Evolutionary conservation across 2,888 invertebrate species (phyloP), one percentile per base, ranked within the genome.

Genomic region (Eudasyphora cyanicolor): DNA sequence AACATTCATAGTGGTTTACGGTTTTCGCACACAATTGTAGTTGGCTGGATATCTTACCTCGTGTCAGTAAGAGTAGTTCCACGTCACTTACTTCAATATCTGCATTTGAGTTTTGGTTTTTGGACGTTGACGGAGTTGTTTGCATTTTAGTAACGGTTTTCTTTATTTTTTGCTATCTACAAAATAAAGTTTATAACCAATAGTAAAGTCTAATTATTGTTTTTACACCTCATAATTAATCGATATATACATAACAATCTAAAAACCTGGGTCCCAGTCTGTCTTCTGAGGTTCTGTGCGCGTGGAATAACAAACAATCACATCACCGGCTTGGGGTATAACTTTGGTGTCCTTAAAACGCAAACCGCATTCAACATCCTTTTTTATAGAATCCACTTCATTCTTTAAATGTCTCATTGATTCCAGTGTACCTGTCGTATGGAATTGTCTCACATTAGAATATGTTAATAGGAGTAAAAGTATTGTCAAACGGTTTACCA

Each of bases 391-490:
- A 5, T 95, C 95, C 3, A 98, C 97, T 92, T 98, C 98, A 71
- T 95, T 94, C 90, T 98, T 99, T 64, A 97, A 92, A 92, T 98
- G 98, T 86, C 96, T 95, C 95, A 99, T 95, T 0, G 98, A 97
- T 29, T 93, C 93, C 76, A 98, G 89, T 86, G 93, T 92, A 69
- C 97, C 97, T 95, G 87, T 8, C n/a, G n/a, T n/a, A n/a, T n/a
- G n/a, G n/a, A n/a, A n/a, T n/a, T 45, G n/a, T n/a, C n/a, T 1
- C n/a, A 86, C 24, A 69, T 42, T 60, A 45, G 79, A 60, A 62
- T 35, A 21, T 7, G 17, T 27, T 29, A 71, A 51, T 24, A 64
- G 2, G 24, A 32, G 6, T n/a, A 24, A 21, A 24, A 6, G 24
- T 24, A 67, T 51, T n/a, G n/a, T 45, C 45, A 12, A 24, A 27